Conservation (phyloP, 2,888 invertebrate genomes). For the Aspidiotus destructor region DNA sequence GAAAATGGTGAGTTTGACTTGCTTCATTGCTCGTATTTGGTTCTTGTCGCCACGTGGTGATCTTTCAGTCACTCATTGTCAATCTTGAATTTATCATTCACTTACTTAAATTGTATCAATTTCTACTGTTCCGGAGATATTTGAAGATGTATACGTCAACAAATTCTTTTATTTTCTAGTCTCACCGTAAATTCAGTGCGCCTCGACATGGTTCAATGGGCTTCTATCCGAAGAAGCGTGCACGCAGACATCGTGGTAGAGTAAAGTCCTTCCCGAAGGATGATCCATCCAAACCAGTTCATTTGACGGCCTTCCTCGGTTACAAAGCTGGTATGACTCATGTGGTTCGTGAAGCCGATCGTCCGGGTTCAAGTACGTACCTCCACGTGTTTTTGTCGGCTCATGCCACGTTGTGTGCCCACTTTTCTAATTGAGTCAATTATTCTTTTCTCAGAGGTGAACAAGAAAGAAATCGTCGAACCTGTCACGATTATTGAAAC, state of each 20-base stretch:
- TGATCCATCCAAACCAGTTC: slow-evolving; percentile 90
- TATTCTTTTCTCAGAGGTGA: slow-evolving; percentile 63
- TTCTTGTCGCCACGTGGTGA: too few species aligned
- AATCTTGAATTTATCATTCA: too few species aligned
- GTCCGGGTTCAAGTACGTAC: slow-evolving; percentile 94
- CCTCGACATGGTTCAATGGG: slow-evolving; percentile 99
- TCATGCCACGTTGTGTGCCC: background rate
- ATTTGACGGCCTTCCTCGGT: slow-evolving; percentile 93
- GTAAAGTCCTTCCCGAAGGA: slow-evolving; percentile 99
- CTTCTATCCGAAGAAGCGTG: slow-evolving; percentile 98
- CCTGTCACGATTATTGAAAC: slow-evolving; percentile 97
- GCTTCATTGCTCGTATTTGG: too few species aligned
- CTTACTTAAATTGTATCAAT: too few species aligned
- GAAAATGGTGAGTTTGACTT: too few species aligned
- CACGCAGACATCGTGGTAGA: slow-evolving; percentile 92
- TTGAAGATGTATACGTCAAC: too few species aligned
- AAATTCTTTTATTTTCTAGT: slow-evolving; percentile 54
- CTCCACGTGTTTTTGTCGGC: background rate
- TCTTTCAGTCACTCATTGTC: too few species aligned
- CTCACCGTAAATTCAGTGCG: slow-evolving; percentile 99
- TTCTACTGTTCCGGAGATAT: too few species aligned
- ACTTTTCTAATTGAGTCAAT: background rate
- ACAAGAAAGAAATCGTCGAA: slow-evolving; percentile 99
- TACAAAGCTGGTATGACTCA: slow-evolving; percentile 99
- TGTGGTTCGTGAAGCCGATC: slow-evolving; percentile 94